A percentile compares a stretch with the other conserved stretches of the same genome.
Evolutionary conservation across 1,140 invertebrate genomes (phyloP).

Genomic region (Wiebesia pumilae): DNA sequence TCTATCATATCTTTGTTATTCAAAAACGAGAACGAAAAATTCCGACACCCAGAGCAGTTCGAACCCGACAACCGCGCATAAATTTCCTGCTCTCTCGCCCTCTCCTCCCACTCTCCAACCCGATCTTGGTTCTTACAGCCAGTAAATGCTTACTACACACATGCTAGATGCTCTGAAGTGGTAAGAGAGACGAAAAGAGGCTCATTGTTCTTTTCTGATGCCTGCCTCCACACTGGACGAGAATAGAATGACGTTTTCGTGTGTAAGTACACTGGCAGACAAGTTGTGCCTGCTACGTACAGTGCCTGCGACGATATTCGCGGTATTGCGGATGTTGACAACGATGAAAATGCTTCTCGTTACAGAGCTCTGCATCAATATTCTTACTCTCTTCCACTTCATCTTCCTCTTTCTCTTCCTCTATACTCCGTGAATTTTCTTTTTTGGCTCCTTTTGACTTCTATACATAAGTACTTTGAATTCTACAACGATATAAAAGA

Average conservation of each 20-base stretch:
- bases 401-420: constrained; percentile 7
- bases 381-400: neutral
- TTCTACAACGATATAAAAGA: neutral
- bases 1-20: constrained; percentile 17
- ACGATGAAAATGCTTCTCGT: constrained; percentile 60
- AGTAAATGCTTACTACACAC: constrained; percentile 33
- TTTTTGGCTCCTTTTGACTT: neutral
- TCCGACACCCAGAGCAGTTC: constrained; percentile 51
- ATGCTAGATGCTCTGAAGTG: constrained; percentile 28
- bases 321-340: constrained; percentile 50
- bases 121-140: too few relatives aligned
- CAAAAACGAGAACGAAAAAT: constrained; percentile 64
- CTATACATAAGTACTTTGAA: neutral
- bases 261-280: neutral
- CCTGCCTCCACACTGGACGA: constrained; percentile 57
- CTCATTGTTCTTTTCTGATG: constrained; percentile 73
- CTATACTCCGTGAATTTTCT: neutral
- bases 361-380: constrained; percentile 6
- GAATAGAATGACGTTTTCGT: constrained; percentile 70
- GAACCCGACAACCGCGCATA: constrained; percentile 61
- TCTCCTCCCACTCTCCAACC: constrained; percentile 53
- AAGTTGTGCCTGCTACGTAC: neutral
- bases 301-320: constrained; percentile 1
- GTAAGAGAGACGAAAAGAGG: constrained; percentile 62
- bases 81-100: constrained; percentile 60